Evolutionary conservation across 37 sponge, comb jelly and placozoan genomes (phyloP).

Genomic region (Eunapius fragilis): DNA sequence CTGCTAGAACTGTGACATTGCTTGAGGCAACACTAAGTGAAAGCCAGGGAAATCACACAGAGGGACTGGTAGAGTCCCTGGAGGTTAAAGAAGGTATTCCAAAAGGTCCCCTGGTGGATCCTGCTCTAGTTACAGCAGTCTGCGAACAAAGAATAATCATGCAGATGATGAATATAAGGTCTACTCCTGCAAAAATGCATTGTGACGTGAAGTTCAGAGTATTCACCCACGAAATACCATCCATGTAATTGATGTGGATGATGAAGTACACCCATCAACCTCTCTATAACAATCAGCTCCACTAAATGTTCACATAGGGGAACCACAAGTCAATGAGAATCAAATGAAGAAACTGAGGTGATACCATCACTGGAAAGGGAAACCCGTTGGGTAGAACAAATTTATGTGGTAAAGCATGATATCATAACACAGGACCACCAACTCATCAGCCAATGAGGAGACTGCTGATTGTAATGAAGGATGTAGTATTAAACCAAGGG

Average conservation of each 20-base stretch:
- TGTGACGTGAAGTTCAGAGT: neutral
- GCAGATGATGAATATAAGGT: constrained; percentile 14
- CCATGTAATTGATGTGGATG: neutral
- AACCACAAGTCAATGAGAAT: neutral
- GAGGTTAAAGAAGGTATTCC: neutral
- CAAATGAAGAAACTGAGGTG: neutral
- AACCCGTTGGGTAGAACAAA: constrained; percentile 7
- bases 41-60: neutral
- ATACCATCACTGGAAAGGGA: neutral
- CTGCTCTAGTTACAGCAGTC: constrained; percentile 2
- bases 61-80: constrained; percentile 17
- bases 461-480: neutral
- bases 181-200: neutral
- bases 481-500: constrained; percentile 3
- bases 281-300: neutral
- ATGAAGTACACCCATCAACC: neutral
- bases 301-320: neutral
- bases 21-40: neutral
- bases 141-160: neutral
- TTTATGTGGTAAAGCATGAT: constrained; percentile 8
- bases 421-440: neutral
- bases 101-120: neutral
- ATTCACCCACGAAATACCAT: neutral
- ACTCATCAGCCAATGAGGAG: constrained; percentile 17
- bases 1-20: neutral